phyloP scores from a whole-genome alignment of 2,888 invertebrate genomes.

The Tetrapedia diversipes region DNA sequence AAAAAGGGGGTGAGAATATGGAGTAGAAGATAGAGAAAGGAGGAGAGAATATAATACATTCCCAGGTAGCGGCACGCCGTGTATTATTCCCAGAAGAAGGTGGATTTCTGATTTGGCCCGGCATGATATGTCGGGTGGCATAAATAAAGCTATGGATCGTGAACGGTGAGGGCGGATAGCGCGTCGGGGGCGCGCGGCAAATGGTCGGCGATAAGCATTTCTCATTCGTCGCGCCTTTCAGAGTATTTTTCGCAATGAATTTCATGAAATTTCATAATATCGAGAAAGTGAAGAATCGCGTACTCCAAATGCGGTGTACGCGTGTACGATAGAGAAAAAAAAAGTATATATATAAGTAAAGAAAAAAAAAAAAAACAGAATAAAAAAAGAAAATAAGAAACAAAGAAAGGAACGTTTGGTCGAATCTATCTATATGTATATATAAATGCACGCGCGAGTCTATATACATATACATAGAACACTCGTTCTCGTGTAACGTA shows the following conservation, averaged over 20 bases:
- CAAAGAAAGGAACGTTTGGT: conserved; percentile 48
- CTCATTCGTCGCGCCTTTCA: conserved; percentile 75
- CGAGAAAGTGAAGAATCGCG: conserved; percentile 53
- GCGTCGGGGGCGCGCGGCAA: conserved; percentile 63
- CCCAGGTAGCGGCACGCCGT: conserved; percentile 71
- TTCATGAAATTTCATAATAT: conserved; percentile 83
- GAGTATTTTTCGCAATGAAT: conserved; percentile 76
- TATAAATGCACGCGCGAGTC: conserved; percentile 63
- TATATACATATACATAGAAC: conserved; percentile 61
- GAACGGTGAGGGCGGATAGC: conserved; percentile 61
- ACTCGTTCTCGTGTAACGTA: conserved; percentile 49
- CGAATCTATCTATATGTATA: conserved; percentile 61
- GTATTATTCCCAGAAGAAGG: conserved; percentile 39
- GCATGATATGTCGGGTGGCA: conserved; percentile 27
- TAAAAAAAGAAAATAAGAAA: background rate
- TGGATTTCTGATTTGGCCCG: conserved; percentile 37
- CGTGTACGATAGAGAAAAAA: conserved; percentile 51
- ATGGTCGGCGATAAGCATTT: conserved; percentile 68
- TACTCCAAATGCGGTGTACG: conserved; percentile 66
- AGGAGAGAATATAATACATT: conserved; percentile 51
- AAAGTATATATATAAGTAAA: too few relatives aligned
- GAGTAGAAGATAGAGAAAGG: background rate
- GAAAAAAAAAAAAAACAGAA: conserved; percentile 6
- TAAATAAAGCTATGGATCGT: conserved; percentile 52
- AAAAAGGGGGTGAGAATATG: too few relatives aligned